A percentile compares a stretch with the other conserved stretches of the same genome.
Conservation (phyloP, 2,113 vertebrate species). For the Camelus dromedarius region DNA sequence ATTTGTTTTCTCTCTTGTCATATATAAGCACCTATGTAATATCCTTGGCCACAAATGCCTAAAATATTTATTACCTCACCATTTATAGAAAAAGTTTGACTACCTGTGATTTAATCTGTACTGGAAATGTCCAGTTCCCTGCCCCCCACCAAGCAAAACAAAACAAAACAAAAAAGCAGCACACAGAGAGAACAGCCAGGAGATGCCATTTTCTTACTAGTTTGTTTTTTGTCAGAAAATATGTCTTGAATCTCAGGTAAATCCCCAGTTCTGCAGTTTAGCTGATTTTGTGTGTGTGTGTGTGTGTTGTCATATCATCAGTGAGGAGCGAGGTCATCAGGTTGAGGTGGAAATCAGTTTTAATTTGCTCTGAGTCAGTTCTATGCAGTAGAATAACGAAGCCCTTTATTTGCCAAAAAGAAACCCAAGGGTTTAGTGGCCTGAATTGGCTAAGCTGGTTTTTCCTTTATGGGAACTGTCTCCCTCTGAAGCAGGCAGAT, state of each 20-base stretch:
- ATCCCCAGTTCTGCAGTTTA: neutral
- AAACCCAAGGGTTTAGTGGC: neutral
- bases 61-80: constrained; percentile 33
- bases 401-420: constrained; percentile 30
- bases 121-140: neutral
- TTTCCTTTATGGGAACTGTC: constrained; percentile 6
- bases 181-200: neutral
- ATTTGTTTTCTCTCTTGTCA: constrained; percentile 22
- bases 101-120: neutral
- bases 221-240: neutral
- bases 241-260: neutral
- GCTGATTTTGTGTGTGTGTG: neutral
- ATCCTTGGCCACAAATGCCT: neutral
- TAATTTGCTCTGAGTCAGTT: constrained; percentile 64
- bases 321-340: neutral
- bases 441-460: neutral
- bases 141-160: neutral
- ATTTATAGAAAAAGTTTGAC: constrained; percentile 20
- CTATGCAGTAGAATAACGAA: constrained; percentile 19
- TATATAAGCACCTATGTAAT: neutral
- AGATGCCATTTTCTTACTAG: neutral
- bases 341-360: constrained; percentile 51
- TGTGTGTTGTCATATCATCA: neutral
- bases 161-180: neutral
- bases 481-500: neutral